phyloP scores from a whole-genome alignment of 2,888 invertebrate species.

The Himalopsyche japonica region DNA sequence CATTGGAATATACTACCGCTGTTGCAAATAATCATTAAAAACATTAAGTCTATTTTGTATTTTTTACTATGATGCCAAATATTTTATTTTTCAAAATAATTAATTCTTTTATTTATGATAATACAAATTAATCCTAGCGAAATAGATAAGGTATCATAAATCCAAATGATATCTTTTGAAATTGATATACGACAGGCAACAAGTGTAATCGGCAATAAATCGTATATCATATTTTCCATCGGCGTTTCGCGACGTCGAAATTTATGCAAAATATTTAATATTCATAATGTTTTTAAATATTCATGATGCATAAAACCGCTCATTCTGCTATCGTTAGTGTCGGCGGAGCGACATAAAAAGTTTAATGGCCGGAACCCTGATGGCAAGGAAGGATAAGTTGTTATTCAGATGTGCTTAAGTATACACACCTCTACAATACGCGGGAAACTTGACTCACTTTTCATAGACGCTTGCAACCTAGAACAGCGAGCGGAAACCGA shows the following conservation, averaged over 20 bases:
- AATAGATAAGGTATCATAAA: neutral
- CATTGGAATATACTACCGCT: too few species aligned
- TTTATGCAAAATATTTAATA: constrained; percentile 1
- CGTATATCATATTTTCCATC: neutral
- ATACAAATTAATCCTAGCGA: neutral
- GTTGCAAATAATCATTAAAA: too few species aligned
- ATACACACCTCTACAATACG: neutral
- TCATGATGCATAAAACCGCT: neutral
- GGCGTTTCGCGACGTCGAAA: neutral
- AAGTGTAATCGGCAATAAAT: neutral
- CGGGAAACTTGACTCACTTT: neutral
- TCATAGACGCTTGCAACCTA: too few species aligned
- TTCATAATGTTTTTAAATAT: neutral
- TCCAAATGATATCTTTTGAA: neutral
- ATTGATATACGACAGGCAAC: neutral
- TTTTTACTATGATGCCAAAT: too few species aligned
- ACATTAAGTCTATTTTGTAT: too few species aligned
- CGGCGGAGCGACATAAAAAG: neutral
- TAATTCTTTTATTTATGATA: neutral
- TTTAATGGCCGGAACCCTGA: neutral
- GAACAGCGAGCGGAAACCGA: too few species aligned
- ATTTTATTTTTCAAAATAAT: neutral
- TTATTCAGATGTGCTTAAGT: neutral
- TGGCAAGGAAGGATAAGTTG: neutral
- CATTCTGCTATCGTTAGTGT: neutral